Evolutionary conservation across 2,113 vertebrate species (phyloP), one percentile per base, ranked within the genome.

Genomic region (Phaethornis superciliosus): DNA sequence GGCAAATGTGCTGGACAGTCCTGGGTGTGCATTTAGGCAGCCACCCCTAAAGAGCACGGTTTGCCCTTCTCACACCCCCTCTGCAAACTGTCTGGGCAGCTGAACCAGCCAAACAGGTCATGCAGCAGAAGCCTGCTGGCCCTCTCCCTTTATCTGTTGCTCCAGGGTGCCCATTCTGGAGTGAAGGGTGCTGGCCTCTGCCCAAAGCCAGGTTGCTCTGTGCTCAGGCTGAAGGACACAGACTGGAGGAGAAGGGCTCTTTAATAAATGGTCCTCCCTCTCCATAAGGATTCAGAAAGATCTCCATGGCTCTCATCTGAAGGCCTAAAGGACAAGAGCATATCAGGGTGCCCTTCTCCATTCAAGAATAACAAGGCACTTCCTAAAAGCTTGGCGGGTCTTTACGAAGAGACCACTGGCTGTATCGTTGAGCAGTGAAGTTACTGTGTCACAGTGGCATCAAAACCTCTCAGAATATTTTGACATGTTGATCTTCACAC

Each of bases 31-130:
- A 3, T 0, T 42, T 0, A 5, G 18, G 55, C 77, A 24, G 59
- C 55, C 4, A 6, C 4, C 12, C n/a, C 44, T 56, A 0, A 20
- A 35, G 26, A 52, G 18, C 32, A 1, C 0, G 18, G 30, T 6
- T 16, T 24, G n/a, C 27, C 21, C 7, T 28, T 44, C 81, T 52
- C 68, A 3, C 49, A 7, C 18, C 3, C 12, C 20, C 20, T 15
- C 72, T 35, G 76, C 68, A 32, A 28, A 14, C 28, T 7, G 21
- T 32, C 55, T 44, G 4, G 2, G 37, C 46, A 32, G 55, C 74
- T 1, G 69, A 47, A 60, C 23, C 71, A 15, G 67, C 13, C 74
- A 9, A 63, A 54, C 32, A 6, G 62, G 56, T 56, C 75, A 85
- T 22, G 46, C 59, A 23, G 67, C 67, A 37, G 71, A 7, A 79